Conservation (phyloP, 2,888 invertebrate genomes). For the Thera obeliscata region DNA sequence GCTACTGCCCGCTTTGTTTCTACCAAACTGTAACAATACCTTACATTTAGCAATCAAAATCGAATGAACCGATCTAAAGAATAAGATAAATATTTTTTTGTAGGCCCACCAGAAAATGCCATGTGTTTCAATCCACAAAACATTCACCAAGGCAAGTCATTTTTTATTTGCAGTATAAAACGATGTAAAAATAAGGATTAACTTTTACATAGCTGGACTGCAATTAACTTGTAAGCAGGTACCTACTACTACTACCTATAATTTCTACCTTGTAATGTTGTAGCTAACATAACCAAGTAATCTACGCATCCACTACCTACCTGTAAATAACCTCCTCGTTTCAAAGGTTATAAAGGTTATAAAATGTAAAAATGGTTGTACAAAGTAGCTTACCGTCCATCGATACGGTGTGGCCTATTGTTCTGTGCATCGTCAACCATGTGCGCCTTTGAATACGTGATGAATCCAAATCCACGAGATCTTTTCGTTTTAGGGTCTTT, state of each 20-base stretch:
- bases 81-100: slow-evolving; percentile 42
- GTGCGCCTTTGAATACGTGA: slow-evolving; percentile 96
- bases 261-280: too few species aligned
- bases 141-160: slow-evolving; percentile 78
- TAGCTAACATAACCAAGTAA: too few species aligned
- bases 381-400: slow-evolving; percentile 86
- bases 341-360: too few species aligned
- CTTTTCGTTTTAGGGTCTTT: slow-evolving; percentile 97
- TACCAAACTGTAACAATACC: slow-evolving; percentile 86
- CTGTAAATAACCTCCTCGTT: too few species aligned
- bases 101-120: slow-evolving; percentile 80
- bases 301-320: background rate
- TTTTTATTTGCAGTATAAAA: slow-evolving; percentile 74
- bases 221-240: slow-evolving; percentile 43
- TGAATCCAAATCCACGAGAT: slow-evolving; percentile 99
- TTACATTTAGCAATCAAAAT: slow-evolving; percentile 4
- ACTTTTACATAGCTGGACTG: slow-evolving; percentile 79
- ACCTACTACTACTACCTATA: too few species aligned
- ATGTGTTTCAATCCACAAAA: slow-evolving; percentile 61
- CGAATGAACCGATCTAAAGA: background rate
- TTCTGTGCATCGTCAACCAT: slow-evolving; percentile 99
- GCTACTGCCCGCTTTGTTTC: slow-evolving; percentile 99
- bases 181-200: slow-evolving; percentile 68
- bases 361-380: background rate
- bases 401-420: slow-evolving; percentile 95